Evolutionary conservation across 2,113 vertebrate genomes (phyloP), one percentile per base, ranked within the genome.

Genomic region (Pagrus major): DNA sequence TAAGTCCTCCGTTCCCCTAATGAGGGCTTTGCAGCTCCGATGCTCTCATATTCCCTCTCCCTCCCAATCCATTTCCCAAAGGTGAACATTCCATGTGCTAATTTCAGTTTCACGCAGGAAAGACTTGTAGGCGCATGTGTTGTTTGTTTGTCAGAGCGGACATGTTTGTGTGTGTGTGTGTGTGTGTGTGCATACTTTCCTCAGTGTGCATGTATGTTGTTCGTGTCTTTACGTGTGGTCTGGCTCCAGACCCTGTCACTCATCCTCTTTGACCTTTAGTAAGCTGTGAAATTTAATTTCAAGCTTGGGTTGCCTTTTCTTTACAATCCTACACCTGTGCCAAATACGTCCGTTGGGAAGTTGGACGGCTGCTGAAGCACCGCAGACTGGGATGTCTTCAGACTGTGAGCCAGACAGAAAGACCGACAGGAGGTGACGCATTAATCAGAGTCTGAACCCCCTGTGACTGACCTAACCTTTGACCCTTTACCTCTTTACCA

Each of bases 401-500:
- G 46, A 69, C 70, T 3, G 39, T 37, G 44, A 66, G 29, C 6
- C 80, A 71, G 25, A 7, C 23, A 23, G 37, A 58, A 21, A 70
- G 76, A 41, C 39, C 47, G 51, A 58, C 76, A 75, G 72, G 65
- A 55, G 64, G 77, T 81, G 79, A 79, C 27, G 63, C 63, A 63
- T 78, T 78, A 77, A 86, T 92, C 86, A 88, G 81, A 58, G 37
- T 33, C 54, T 5, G 59, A 71, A 64, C 52, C 29, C 16, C 58
- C 67, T 4, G 3, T 71, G 71, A 69, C 52, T 31, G n/a, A 74
- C 70, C 81, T 90, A 60, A 91, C 80, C 87, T 89, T 79, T 88
- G 86, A 90, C 91, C 90, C 56, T 80, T 92, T 88, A 74, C 90
- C 89, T 90, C 67, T 85, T 31, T 86, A 80, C 87, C 87, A 89